phyloP scores from a whole-genome alignment of 2,888 invertebrate genomes.

The Buathra laborator region DNA sequence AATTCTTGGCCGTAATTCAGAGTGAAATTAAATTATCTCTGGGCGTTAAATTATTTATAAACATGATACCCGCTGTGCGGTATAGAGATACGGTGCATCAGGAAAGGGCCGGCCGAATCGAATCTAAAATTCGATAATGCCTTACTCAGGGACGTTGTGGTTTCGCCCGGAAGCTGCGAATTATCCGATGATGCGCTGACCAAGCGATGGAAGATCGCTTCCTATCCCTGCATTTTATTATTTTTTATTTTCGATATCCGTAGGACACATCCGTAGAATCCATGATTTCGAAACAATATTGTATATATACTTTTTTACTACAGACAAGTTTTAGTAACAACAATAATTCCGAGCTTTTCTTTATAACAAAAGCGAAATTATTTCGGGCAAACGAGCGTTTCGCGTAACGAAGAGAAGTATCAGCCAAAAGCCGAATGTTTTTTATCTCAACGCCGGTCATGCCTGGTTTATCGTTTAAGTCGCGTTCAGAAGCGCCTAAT shows the following conservation, averaged over 20 bases:
- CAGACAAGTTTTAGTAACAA: no score
- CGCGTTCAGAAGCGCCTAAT: slow-evolving; percentile 77
- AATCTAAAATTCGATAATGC: slow-evolving; percentile 84
- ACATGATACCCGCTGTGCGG: slow-evolving; percentile 67
- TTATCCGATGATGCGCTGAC: slow-evolving; percentile 73
- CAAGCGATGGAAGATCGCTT: slow-evolving; percentile 2
- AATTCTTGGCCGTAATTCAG: slow-evolving; percentile 71
- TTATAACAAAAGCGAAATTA: slow-evolving; percentile 12
- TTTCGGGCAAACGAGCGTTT: slow-evolving; percentile 33
- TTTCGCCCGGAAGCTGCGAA: slow-evolving; percentile 83
- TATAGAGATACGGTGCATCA: slow-evolving; percentile 28
- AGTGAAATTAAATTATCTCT: slow-evolving; percentile 75
- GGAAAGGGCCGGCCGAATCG: slow-evolving; percentile 79
- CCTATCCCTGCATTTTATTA: not conserved
- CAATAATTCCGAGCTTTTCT: no score
- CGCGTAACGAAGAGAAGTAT: slow-evolving; percentile 33
- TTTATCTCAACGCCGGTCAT: slow-evolving; percentile 65
- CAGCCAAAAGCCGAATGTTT: not conserved
- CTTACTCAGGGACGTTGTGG: slow-evolving; percentile 80
- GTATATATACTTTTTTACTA: not conserved
- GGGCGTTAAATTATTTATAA: slow-evolving; percentile 81
- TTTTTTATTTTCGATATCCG: not conserved
- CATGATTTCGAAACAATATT: not conserved
- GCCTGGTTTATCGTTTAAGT: slow-evolving; percentile 72
- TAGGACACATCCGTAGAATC: no score